These are phyloP conservation scores for Malthinus flaveolus DNA, from an alignment of 2,888 invertebrate species.

Conservation along the genomic window DNA sequence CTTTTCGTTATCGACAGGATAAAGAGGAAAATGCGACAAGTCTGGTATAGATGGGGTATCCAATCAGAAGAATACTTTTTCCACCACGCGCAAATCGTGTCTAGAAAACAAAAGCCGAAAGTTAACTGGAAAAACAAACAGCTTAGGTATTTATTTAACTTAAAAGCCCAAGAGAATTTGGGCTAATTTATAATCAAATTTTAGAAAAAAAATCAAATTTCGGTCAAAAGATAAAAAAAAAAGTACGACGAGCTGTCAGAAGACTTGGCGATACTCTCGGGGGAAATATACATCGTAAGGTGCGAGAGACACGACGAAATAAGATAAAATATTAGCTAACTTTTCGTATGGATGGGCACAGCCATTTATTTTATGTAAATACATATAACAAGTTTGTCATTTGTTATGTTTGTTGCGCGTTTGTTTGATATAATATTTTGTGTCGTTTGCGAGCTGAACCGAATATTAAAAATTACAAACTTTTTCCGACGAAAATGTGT, in stretches of 20 bases:
- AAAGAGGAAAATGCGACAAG: too few species aligned
- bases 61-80: too few species aligned
- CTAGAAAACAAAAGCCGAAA: background rate
- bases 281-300: conserved; percentile 53
- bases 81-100: too few species aligned
- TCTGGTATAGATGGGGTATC: too few species aligned
- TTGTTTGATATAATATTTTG: conserved; percentile 29
- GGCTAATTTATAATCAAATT: conserved; percentile 6
- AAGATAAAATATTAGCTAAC: conserved; percentile 56
- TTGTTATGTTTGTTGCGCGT: conserved; percentile 45
- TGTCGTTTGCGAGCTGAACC: conserved; percentile 20
- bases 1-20: too few species aligned
- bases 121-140: background rate
- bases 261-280: conserved; percentile 40
- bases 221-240: conserved; percentile 32
- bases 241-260: conserved; percentile 45
- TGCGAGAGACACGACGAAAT: conserved; percentile 40
- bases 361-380: conserved; percentile 59
- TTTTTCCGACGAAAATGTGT: background rate
- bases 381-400: conserved; percentile 55
- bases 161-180: background rate
- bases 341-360: conserved; percentile 57
- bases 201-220: conserved; percentile 26
- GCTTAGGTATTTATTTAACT: background rate
- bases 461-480: conserved; percentile 23